Conservation (phyloP, 2,888 invertebrate species). For the Hofmannophila pseudospretella region DNA sequence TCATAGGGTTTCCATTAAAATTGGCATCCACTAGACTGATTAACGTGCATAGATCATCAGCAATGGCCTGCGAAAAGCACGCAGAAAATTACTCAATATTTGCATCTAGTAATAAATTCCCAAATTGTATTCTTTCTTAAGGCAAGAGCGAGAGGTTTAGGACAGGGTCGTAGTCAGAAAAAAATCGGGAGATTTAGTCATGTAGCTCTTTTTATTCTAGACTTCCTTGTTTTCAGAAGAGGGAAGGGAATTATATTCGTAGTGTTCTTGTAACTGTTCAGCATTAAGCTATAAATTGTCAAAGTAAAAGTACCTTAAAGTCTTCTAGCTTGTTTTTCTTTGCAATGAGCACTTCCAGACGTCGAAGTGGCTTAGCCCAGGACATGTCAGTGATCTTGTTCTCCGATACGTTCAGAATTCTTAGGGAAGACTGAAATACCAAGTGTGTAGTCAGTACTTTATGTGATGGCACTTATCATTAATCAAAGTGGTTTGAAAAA, state of each 20-base stretch:
- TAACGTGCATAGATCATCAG: conserved; percentile 75
- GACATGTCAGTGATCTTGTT: conserved; percentile 78
- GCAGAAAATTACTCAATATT: too few relatives aligned
- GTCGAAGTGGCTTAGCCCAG: conserved; percentile 69
- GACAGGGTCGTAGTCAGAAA: too few relatives aligned
- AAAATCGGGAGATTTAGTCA: too few relatives aligned
- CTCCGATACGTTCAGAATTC: conserved; percentile 79
- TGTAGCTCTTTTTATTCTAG: too few relatives aligned
- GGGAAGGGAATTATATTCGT: too few relatives aligned
- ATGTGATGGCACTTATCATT: not conserved
- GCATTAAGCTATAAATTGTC: not conserved
- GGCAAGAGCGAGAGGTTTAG: too few relatives aligned
- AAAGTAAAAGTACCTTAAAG: conserved; percentile 50
- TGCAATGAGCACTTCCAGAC: conserved; percentile 75
- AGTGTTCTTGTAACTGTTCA: too few relatives aligned
- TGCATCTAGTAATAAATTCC: too few relatives aligned
- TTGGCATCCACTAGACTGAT: conserved; percentile 73
- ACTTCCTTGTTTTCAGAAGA: too few relatives aligned
- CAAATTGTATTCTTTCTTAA: too few relatives aligned
- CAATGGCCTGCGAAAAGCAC: conserved; percentile 61
- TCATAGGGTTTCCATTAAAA: conserved; percentile 81
- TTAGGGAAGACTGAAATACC: conserved; percentile 70
- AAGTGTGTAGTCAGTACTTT: not conserved
- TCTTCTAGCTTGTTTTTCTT: conserved; percentile 78
- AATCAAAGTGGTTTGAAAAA: not conserved